phyloP scores from a whole-genome alignment of 2,113 vertebrate species.

The Pan troglodytes region DNA sequence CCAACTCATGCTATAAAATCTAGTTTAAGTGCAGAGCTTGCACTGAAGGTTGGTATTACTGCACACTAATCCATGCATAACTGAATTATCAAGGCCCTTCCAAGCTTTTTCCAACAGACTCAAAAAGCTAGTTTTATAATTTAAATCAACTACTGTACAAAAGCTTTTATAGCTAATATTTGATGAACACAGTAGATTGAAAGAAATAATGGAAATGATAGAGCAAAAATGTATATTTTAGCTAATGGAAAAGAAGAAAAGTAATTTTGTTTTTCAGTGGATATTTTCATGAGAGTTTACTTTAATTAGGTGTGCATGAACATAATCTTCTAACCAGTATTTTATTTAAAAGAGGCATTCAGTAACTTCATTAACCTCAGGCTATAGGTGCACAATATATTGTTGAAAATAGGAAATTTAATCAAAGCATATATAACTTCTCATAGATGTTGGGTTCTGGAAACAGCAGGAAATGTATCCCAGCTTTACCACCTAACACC shows the following conservation, averaged over 20 bases:
- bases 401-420: not conserved
- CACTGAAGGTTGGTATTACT: not conserved
- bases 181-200: not conserved
- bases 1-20: not conserved
- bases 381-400: not conserved
- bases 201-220: not conserved
- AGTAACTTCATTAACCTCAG: not conserved
- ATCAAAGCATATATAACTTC: not conserved
- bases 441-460: not conserved
- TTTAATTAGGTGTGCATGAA: not conserved
- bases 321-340: not conserved
- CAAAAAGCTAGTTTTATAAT: not conserved
- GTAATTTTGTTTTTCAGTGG: not conserved
- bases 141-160: not conserved
- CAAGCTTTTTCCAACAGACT: not conserved
- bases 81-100: not conserved
- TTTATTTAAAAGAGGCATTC: slow-evolving; percentile 9
- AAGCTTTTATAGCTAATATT: not conserved
- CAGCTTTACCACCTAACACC: not conserved
- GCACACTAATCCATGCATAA: not conserved
- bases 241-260: slow-evolving; percentile 11
- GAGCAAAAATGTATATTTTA: not conserved
- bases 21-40: not conserved
- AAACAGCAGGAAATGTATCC: not conserved
- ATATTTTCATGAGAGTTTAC: not conserved